Conservation (phyloP, 2,888 invertebrate genomes). For the Cistogaster globosa region DNA sequence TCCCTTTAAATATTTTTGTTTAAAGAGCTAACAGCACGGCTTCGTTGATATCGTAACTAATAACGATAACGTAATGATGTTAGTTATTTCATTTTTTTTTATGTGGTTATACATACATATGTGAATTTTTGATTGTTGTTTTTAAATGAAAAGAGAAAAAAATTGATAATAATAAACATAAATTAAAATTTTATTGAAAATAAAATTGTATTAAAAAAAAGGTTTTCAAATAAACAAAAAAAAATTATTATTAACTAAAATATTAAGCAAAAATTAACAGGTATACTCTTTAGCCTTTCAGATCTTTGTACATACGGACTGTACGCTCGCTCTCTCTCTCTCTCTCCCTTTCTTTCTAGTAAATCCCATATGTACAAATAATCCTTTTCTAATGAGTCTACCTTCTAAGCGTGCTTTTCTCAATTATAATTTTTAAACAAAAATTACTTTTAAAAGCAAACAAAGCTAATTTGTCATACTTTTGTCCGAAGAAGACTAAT, state of each 20-base stretch:
- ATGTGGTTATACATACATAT: conserved; percentile 52
- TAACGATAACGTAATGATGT: conserved; percentile 19
- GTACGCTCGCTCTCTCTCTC: too few species aligned
- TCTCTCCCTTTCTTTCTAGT: not conserved
- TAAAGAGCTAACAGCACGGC: conserved; percentile 82
- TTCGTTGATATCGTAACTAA: conserved; percentile 82
- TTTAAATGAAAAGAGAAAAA: conserved; percentile 73
- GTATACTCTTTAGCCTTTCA: not conserved
- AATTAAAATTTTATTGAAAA: conserved; percentile 55
- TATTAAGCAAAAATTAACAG: conserved; percentile 2
- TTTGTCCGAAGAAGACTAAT: conserved; percentile 58
- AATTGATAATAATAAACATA: conserved; percentile 70
- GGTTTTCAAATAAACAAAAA: not conserved
- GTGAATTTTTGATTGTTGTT: conserved; percentile 69
- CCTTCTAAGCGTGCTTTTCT: not conserved
- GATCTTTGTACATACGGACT: conserved; percentile 4
- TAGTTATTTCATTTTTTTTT: conserved; percentile 65
- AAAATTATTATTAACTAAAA: conserved; percentile 22
- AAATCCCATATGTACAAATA: not conserved
- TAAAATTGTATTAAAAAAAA: conserved; percentile 5
- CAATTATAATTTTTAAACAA: conserved; percentile 26
- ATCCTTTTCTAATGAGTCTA: conserved; percentile 7
- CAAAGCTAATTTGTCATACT: conserved; percentile 65
- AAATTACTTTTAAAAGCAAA: conserved; percentile 58
- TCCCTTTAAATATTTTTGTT: conserved; percentile 23